These are phyloP conservation scores for Echeneis naucrates DNA, from an alignment of 2,797 vertebrate species.

Conservation along the genomic window DNA sequence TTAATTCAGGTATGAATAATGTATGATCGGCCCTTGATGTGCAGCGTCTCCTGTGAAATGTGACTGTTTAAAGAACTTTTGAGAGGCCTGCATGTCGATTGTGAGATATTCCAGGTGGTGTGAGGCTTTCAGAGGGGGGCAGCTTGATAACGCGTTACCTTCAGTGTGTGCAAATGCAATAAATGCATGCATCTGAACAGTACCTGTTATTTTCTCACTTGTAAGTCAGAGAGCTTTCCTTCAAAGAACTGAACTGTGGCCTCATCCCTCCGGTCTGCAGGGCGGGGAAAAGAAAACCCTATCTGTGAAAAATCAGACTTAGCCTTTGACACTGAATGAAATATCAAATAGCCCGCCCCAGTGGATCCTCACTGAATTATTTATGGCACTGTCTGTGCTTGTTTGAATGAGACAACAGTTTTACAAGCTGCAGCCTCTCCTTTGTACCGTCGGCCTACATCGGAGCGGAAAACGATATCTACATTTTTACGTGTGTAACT, in stretches of 20 bases:
- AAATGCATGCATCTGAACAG: conserved; percentile 22
- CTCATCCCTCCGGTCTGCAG: conserved; percentile 48
- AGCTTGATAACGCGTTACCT: neutral
- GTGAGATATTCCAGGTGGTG: neutral
- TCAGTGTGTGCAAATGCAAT: conserved; percentile 19
- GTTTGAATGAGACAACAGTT: conserved; percentile 76
- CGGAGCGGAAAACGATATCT: conserved; percentile 8
- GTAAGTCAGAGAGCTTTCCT: conserved; percentile 68
- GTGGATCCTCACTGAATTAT: conserved; percentile 83
- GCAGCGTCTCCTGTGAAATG: conserved; percentile 16
- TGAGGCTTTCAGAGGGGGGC: neutral
- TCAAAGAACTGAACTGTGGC: conserved; percentile 66
- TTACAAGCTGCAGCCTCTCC: conserved; percentile 56
- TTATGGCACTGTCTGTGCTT: conserved; percentile 79
- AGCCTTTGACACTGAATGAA: conserved; percentile 84
- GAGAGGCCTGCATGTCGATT: conserved; percentile 1
- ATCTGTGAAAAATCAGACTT: conserved; percentile 78
- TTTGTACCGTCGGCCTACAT: conserved; percentile 53
- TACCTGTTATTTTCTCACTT: conserved; percentile 62
- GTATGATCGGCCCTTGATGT: conserved; percentile 14
- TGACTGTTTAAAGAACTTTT: conserved; percentile 14
- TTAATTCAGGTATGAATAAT: conserved; percentile 46
- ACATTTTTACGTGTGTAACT: conserved; percentile 8
- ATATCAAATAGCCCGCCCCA: conserved; percentile 79
- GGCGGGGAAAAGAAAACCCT: conserved; percentile 35